Evolutionary conservation across 1,140 invertebrate genomes (phyloP), one percentile per base, ranked within the genome.

Genomic region (Cheumatopsyche charites): DNA sequence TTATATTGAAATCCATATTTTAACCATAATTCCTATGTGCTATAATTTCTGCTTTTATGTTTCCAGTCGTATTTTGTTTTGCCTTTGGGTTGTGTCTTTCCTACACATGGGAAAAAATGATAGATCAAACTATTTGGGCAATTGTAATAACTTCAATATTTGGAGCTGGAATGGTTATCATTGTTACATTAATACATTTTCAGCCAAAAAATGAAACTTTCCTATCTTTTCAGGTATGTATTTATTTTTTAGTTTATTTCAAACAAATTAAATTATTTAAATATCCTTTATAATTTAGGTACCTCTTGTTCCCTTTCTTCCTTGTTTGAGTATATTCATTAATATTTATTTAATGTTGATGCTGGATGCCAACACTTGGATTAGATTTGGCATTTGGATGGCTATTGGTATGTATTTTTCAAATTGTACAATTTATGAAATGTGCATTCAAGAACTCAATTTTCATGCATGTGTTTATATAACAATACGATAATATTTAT

Each of bases 271-370:
- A 9, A 12, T 12, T 65, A 19, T 15, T 13, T 63, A 36, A 5
- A 47, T 47, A 25, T 67, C 45, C 13, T 67, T 61, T 0, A 26
- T 68, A 3, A 4, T 36, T 36, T 49, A 76, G 75, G 90, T 89
- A 45, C 90, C 91, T 17, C 82, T 90, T n/a, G 90, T 93, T 7
- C 91, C 91, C 1, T 79, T 90, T 13, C 79, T 92, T 42, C 91
- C 91, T 1, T 83, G 85, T 41, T 71, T 91, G 0, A 91, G 89
- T 77, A 88, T 92, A 68, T 85, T 91, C 25, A 85, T 91, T 25
- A 93, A 93, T 78, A 85, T 91, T 26, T 89, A 90, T 73, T 81
- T 93, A 13, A 92, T 92, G 90, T 79, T 90, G 61, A 87, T 89
- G 76, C 81, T 93, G 65, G 87, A 89, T 68, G 73, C 77, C 11